Percentiles rank a stretch among this genome's conserved stretches.
phyloP scores from a whole-genome alignment of 2,888 invertebrate species.

The Koerneria pararmatus region DNA sequence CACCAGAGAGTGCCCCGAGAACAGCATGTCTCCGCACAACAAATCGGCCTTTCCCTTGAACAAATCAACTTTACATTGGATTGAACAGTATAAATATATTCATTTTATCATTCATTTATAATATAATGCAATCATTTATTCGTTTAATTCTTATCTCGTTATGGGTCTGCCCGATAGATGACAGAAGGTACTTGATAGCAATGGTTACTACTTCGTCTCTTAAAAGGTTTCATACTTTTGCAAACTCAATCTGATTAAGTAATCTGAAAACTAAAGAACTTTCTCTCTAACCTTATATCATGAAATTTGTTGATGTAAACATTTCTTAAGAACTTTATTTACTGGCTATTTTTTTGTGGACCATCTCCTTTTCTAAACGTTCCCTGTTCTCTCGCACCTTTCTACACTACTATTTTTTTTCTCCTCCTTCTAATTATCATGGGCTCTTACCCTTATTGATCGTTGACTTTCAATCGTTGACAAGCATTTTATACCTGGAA shows the following conservation, averaged over 20 bases:
- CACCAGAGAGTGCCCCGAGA: conserved; percentile 47
- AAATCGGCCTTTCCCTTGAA: conserved; percentile 36
- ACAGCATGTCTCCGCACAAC: conserved; percentile 50
- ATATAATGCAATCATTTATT: not conserved
- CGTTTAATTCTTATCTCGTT: no score
- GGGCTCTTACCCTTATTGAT: not conserved
- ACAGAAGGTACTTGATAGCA: no score
- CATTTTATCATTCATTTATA: not conserved
- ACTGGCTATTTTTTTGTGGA: no score
- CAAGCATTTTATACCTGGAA: conserved; percentile 41
- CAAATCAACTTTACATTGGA: no score
- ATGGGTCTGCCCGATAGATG: no score
- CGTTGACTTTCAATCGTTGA: no score
- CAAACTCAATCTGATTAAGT: not conserved
- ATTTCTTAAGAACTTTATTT: no score
- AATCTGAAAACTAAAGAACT: not conserved
- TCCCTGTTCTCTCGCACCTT: not conserved
- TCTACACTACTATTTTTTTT: not conserved
- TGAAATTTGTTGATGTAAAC: no score
- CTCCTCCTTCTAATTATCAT: not conserved
- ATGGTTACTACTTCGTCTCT: no score
- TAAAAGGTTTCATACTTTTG: no score
- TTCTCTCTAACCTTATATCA: no score
- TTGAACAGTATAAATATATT: not conserved
- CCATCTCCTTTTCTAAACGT: no score